phyloP scores from a whole-genome alignment of 2,797 vertebrate species.

The Sus cebifrons region DNA sequence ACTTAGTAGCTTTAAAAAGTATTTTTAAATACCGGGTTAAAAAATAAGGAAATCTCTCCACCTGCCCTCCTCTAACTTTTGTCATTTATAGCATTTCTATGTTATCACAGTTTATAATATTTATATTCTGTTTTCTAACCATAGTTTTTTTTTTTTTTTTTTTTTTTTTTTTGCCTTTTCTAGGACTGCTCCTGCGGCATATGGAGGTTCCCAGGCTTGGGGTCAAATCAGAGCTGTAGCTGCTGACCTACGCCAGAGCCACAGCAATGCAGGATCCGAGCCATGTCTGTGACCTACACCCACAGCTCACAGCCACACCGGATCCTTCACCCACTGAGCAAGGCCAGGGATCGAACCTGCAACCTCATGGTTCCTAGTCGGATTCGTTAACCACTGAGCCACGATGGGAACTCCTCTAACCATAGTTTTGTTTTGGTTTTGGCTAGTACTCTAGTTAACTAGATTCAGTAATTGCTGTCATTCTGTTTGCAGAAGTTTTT shows the following conservation, averaged over 20 bases:
- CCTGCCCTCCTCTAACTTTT: not conserved
- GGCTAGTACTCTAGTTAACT: not conserved
- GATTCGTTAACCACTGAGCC: too few relatives aligned
- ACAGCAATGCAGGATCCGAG: too few relatives aligned
- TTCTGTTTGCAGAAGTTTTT: conserved; percentile 11
- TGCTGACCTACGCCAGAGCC: too few relatives aligned
- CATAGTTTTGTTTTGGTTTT: not conserved
- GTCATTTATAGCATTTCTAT: not conserved
- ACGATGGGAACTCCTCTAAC: not conserved
- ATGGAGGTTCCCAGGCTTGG: too few relatives aligned
- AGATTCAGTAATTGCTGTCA: not conserved
- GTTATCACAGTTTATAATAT: not conserved
- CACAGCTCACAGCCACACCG: too few relatives aligned
- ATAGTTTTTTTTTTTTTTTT: not conserved
- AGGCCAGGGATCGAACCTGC: too few relatives aligned
- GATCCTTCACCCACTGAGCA: too few relatives aligned
- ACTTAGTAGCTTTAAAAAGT: not conserved
- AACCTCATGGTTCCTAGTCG: too few relatives aligned
- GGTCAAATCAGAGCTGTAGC: too few relatives aligned
- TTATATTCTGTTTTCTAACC: not conserved
- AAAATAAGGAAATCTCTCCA: not conserved
- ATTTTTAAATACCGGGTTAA: not conserved
- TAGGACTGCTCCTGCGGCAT: too few relatives aligned
- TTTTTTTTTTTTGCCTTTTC: too few relatives aligned
- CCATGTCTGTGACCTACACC: too few relatives aligned